Conservation (phyloP, 2,113 vertebrate genomes). For the Tragelaphus scriptus region DNA sequence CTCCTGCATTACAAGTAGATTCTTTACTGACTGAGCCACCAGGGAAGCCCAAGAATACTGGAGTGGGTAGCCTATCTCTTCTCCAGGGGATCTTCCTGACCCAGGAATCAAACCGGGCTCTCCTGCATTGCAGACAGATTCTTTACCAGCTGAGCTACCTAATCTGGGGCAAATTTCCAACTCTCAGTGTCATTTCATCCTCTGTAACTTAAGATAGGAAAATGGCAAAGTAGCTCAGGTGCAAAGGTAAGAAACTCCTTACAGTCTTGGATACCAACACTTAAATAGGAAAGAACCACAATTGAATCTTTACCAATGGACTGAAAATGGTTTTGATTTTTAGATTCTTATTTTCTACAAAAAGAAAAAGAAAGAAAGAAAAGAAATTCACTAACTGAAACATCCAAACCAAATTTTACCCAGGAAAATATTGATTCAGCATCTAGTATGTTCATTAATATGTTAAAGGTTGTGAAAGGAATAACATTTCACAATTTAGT, state of each 20-base stretch:
- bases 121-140: fast-evolving
- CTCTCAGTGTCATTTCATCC: neutral
- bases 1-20: neutral
- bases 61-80: neutral
- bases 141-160: neutral
- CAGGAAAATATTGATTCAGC: neutral
- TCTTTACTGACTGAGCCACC: neutral
- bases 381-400: neutral
- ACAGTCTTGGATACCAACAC: neutral
- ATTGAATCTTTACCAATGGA: neutral
- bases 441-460: neutral
- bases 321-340: neutral
- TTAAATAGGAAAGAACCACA: neutral
- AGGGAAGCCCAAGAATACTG: neutral
- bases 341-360: neutral
- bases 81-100: neutral
- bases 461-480: neutral
- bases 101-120: neutral
- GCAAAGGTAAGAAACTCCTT: neutral
- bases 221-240: neutral
- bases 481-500: neutral
- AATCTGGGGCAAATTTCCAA: neutral
- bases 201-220: neutral
- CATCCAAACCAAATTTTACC: neutral
- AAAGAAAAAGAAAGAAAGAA: neutral